A percentile compares a stretch with the other conserved stretches of the same genome.
These are phyloP conservation scores for Anguilla marmorata DNA, from an alignment of 2,797 vertebrate genomes.

Conservation along the genomic window DNA sequence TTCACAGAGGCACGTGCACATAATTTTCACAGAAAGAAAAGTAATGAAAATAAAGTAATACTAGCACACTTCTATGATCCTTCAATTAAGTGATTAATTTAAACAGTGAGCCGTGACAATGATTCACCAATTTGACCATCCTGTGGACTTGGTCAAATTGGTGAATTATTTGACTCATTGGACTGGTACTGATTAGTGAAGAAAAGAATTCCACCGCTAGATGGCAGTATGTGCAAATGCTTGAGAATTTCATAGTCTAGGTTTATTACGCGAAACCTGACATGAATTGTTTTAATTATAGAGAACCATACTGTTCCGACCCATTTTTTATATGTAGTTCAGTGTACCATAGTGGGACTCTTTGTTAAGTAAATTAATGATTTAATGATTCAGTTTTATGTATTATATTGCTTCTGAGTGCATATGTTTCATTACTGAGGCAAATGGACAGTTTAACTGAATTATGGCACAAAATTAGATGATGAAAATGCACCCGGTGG, in stretches of 20 bases:
- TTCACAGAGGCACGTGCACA: no score
- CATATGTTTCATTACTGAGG: neutral
- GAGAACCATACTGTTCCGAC: neutral
- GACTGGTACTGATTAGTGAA: neutral
- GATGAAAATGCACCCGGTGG: neutral
- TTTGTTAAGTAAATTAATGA: neutral
- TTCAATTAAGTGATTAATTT: no score
- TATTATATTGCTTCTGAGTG: neutral
- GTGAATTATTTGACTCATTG: neutral
- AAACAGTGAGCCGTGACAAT: no score
- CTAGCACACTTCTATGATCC: no score
- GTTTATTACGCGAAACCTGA: neutral
- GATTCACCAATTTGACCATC: no score
- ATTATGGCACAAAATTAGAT: neutral
- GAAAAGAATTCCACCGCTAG: conserved; percentile 44
- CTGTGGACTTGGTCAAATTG: neutral
- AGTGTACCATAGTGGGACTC: neutral
- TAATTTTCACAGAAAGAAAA: no score
- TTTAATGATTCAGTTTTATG: neutral
- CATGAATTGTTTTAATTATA: neutral
- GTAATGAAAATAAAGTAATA: no score
- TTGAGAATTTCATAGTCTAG: neutral
- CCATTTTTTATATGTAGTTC: neutral
- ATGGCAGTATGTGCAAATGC: conserved; percentile 31
- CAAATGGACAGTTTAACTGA: neutral